phyloP scores from a whole-genome alignment of 2,113 vertebrate genomes.

The Microtus montanus region DNA sequence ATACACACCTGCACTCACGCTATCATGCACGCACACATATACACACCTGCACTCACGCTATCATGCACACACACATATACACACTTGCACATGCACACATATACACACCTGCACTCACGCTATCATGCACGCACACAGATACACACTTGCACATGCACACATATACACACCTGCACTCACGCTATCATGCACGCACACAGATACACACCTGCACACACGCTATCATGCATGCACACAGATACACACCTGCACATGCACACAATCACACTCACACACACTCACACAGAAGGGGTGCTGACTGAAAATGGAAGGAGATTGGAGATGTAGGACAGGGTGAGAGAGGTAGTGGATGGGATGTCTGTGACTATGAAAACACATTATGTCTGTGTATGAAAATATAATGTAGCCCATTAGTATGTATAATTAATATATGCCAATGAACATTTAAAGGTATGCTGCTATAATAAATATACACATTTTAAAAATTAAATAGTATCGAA shows the following conservation, averaged over 20 bases:
- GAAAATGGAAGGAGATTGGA: not conserved
- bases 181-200: no score
- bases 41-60: no score
- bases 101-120: no score
- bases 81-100: no score
- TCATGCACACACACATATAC: no score
- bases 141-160: not conserved
- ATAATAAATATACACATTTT: slow-evolving; percentile 8
- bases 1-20: not conserved
- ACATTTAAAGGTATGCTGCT: not conserved
- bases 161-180: no score
- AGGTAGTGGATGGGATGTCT: not conserved
- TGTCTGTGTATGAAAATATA: not conserved
- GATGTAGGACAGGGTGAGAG: not conserved
- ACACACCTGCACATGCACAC: not conserved
- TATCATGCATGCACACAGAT: not conserved
- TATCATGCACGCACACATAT: no score
- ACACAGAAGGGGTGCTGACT: no score
- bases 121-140: no score
- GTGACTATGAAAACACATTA: not conserved
- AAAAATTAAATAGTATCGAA: not conserved
- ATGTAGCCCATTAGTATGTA: not conserved
- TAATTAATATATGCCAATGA: not conserved
- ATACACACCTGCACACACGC: no score
- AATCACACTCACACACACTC: no score